Conservation (phyloP, 2,797 vertebrate genomes). For the Spea hammondii region DNA sequence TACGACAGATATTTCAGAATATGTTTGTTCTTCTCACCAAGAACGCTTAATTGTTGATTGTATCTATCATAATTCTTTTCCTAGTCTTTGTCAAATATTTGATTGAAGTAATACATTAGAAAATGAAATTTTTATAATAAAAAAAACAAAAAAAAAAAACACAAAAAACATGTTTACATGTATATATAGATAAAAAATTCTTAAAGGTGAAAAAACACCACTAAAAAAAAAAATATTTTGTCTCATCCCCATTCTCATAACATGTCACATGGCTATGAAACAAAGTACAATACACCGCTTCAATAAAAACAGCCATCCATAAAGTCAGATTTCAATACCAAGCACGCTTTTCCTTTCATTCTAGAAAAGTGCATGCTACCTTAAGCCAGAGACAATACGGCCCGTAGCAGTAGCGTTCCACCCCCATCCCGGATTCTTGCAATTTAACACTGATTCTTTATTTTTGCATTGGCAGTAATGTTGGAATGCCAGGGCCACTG, state of each 20-base stretch:
- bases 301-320: conserved; percentile 16
- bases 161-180: background rate
- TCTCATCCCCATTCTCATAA: background rate
- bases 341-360: conserved; percentile 31
- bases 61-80: no score
- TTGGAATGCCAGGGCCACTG: background rate
- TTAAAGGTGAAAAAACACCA: background rate
- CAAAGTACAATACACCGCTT: conserved; percentile 20
- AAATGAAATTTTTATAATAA: background rate
- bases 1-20: no score
- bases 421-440: background rate
- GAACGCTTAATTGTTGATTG: no score
- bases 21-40: no score
- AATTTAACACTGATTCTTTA: conserved; percentile 16
- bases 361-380: conserved; percentile 38
- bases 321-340: conserved; percentile 25
- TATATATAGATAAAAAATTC: background rate
- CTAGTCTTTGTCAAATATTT: no score
- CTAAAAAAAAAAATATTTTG: background rate
- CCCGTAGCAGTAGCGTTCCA: conserved; percentile 37
- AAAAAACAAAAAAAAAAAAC: background rate
- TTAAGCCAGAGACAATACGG: conserved; percentile 8
- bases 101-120: no score
- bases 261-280: background rate
- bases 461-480: conserved; percentile 16